Percentiles rank a stretch among this genome's conserved stretches.
Evolutionary conservation across 2,888 invertebrate genomes (phyloP).

Genomic region (Pegoplata infirma): DNA sequence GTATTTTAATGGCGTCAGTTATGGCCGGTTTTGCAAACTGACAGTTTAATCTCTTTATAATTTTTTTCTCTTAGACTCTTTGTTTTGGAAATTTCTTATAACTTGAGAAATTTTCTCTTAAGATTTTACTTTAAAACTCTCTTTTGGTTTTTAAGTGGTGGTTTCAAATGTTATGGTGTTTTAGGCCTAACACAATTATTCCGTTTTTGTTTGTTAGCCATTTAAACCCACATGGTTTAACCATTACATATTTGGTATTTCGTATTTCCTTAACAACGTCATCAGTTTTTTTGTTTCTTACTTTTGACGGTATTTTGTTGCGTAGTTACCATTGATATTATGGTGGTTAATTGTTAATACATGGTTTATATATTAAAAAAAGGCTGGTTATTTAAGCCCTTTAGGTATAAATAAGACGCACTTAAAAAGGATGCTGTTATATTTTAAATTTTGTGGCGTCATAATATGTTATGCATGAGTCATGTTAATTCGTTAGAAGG

Average conservation of each 20-base stretch:
- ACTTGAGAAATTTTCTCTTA: slow-evolving; percentile 53
- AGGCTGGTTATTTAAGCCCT: slow-evolving; percentile 16
- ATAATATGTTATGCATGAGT: slow-evolving; percentile 28
- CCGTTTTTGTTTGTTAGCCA: background rate
- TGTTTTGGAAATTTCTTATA: background rate
- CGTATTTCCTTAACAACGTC: slow-evolving; percentile 39
- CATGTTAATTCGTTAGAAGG: background rate
- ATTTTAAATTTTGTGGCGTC: slow-evolving; percentile 40
- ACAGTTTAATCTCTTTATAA: slow-evolving; percentile 7
- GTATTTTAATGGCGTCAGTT: slow-evolving; percentile 61
- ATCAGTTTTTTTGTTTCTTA: slow-evolving; percentile 9
- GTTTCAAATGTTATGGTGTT: slow-evolving; percentile 3
- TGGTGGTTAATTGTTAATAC: slow-evolving; percentile 1
- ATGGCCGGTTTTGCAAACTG: slow-evolving; percentile 53
- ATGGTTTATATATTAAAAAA: too few species aligned
- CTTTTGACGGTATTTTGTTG: slow-evolving; percentile 18
- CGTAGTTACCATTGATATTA: slow-evolving; percentile 48
- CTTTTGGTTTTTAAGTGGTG: background rate
- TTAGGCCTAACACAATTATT: slow-evolving; percentile 14
- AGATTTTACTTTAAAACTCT: slow-evolving; percentile 11
- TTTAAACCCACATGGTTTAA: slow-evolving; percentile 1
- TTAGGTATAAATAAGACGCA: slow-evolving; percentile 25
- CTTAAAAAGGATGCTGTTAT: slow-evolving; percentile 39
- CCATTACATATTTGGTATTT: slow-evolving; percentile 20
- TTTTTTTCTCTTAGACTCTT: slow-evolving; percentile 2